phyloP scores from a whole-genome alignment of 2,888 invertebrate species.

The Lordiphosa fenestrarum region DNA sequence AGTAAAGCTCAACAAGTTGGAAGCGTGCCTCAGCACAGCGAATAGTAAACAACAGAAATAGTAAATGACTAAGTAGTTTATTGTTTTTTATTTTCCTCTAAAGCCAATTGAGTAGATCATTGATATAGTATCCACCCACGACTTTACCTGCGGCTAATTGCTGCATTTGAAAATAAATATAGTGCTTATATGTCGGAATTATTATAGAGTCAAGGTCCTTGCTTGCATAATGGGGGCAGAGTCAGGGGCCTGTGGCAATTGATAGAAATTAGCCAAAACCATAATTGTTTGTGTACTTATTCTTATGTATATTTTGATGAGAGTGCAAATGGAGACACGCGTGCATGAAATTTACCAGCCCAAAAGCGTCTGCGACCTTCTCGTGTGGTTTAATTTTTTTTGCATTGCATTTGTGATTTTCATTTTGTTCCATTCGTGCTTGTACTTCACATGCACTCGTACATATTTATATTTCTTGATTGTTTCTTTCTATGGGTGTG shows the following conservation, averaged over 20 bases:
- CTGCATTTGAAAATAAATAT: constrained; percentile 13
- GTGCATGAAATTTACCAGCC: constrained; percentile 50
- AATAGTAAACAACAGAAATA: not conserved
- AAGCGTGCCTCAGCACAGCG: constrained; percentile 3
- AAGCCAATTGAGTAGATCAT: no score
- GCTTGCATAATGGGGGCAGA: constrained; percentile 12
- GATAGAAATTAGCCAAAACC: constrained; percentile 54
- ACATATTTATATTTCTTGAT: constrained; percentile 8
- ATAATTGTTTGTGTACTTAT: not conserved
- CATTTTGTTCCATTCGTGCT: constrained; percentile 5
- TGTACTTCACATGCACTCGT: constrained; percentile 5
- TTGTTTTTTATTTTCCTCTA: no score
- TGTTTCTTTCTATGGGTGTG: constrained; percentile 4
- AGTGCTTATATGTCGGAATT: constrained; percentile 25
- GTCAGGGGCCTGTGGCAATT: constrained; percentile 33
- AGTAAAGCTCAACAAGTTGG: constrained; percentile 4
- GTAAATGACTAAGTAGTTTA: no score
- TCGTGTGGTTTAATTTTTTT: constrained; percentile 16
- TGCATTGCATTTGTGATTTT: constrained; percentile 38
- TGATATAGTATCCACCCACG: no score
- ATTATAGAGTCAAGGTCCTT: constrained; percentile 51
- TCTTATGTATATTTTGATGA: constrained; percentile 20
- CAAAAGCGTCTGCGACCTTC: constrained; percentile 16
- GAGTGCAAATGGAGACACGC: constrained; percentile 43
- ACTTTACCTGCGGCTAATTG: constrained; percentile 38